These are phyloP conservation scores for Chrysemys picta DNA, from an alignment of 2,113 vertebrate genomes.

Conservation along the genomic window DNA sequence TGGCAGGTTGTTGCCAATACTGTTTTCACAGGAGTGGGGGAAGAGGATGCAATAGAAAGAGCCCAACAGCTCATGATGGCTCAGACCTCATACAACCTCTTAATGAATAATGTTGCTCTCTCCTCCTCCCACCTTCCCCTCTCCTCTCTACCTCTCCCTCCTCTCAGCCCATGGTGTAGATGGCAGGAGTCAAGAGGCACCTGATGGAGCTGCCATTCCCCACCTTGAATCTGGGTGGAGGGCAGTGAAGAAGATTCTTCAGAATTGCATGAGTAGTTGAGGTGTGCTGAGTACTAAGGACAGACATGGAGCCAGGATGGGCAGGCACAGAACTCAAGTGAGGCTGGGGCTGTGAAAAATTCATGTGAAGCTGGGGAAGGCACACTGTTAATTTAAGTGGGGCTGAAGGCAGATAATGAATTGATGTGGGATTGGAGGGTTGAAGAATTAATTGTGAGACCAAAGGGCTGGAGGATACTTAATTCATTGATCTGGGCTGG, in stretches of 20 bases:
- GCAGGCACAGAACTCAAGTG: background rate
- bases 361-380: background rate
- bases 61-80: background rate
- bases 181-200: background rate
- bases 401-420: background rate
- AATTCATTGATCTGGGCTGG: background rate
- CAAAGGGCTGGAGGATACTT: background rate
- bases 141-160: background rate
- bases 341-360: background rate
- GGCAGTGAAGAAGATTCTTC: too few species aligned
- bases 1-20: background rate
- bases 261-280: too few species aligned
- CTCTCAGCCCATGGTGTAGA: background rate
- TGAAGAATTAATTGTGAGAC: background rate
- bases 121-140: background rate
- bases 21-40: background rate
- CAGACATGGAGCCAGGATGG: background rate
- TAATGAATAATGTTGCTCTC: background rate
- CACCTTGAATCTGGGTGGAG: too few species aligned
- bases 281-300: background rate
- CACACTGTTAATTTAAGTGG: background rate
- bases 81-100: background rate
- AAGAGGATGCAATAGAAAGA: background rate
- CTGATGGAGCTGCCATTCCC: background rate
- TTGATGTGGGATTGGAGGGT: background rate